These are phyloP conservation scores for Aeoliscus strigatus DNA, from an alignment of 2,797 vertebrate genomes.

Conservation along the genomic window DNA sequence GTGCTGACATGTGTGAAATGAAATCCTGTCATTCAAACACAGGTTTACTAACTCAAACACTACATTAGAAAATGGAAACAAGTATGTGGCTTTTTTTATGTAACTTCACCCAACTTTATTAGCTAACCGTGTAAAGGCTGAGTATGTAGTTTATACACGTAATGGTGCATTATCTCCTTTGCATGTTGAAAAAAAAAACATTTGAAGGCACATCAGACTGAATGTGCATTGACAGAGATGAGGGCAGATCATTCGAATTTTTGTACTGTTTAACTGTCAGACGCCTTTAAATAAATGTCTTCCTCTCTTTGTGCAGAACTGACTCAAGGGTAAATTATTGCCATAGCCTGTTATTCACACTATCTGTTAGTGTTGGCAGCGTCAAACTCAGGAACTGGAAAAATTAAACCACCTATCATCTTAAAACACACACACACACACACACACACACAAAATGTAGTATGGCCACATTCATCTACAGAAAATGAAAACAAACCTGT, in stretches of 20 bases:
- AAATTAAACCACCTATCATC: constrained; percentile 8
- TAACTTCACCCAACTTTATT: constrained; percentile 3
- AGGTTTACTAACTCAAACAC: not conserved
- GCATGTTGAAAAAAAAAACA: not conserved
- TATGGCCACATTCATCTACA: constrained; percentile 6
- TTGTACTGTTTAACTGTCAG: not conserved
- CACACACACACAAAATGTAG: no score
- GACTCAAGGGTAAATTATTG: not conserved
- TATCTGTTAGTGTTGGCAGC: constrained; percentile 7
- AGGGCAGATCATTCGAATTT: not conserved
- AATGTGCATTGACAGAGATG: no score
- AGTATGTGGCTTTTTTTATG: not conserved
- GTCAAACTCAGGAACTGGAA: not conserved
- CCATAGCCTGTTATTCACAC: not conserved
- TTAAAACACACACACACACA: constrained; percentile 13
- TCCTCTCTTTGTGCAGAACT: constrained; percentile 4
- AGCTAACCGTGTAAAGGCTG: constrained; percentile 1
- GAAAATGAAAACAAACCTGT: no score
- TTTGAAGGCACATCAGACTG: no score
- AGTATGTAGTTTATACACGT: not conserved
- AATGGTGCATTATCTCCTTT: not conserved
- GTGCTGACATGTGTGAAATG: not conserved
- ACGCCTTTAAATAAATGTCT: constrained; percentile 1
- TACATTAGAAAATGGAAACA: constrained; percentile 2
- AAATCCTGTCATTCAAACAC: not conserved